phyloP scores from a whole-genome alignment of 2,113 vertebrate genomes.

The Sturnus vulgaris region DNA sequence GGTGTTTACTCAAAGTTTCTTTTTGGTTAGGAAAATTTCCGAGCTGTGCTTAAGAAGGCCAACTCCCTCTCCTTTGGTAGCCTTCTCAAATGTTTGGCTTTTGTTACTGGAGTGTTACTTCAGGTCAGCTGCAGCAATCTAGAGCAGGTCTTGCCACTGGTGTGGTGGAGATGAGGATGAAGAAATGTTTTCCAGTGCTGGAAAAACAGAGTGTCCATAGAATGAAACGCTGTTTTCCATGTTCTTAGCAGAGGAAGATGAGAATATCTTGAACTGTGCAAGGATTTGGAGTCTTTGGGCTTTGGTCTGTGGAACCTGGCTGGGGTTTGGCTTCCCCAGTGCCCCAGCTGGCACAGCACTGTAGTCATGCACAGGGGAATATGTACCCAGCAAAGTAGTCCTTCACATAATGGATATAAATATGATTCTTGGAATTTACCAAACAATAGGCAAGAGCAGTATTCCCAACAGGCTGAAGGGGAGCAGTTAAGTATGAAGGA shows the following conservation, averaged over 20 bases:
- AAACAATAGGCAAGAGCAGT: constrained; percentile 55
- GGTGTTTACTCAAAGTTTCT: not conserved
- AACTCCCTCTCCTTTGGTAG: not conserved
- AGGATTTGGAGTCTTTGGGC: not conserved
- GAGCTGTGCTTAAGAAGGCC: not conserved
- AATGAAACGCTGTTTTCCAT: not conserved
- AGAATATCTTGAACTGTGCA: not conserved
- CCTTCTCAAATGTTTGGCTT: not conserved
- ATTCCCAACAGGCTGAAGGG: constrained; percentile 47
- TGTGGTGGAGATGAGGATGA: not conserved
- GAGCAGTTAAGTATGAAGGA: constrained; percentile 58
- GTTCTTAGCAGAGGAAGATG: not conserved
- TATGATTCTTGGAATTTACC: constrained; percentile 61
- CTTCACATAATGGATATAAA: constrained; percentile 42
- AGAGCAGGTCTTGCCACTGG: not conserved
- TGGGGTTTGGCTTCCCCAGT: not conserved
- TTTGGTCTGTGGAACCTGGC: not conserved
- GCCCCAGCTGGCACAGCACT: not conserved
- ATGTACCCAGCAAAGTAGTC: not conserved
- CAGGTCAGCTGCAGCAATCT: not conserved
- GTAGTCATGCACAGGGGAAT: not conserved
- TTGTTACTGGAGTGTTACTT: not conserved
- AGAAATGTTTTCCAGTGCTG: not conserved
- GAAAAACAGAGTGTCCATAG: not conserved
- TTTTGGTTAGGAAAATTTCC: not conserved